A percentile compares a stretch with the other conserved stretches of the same genome.
phyloP scores from a whole-genome alignment of 2,113 vertebrate species.

The Carassius auratus region DNA sequence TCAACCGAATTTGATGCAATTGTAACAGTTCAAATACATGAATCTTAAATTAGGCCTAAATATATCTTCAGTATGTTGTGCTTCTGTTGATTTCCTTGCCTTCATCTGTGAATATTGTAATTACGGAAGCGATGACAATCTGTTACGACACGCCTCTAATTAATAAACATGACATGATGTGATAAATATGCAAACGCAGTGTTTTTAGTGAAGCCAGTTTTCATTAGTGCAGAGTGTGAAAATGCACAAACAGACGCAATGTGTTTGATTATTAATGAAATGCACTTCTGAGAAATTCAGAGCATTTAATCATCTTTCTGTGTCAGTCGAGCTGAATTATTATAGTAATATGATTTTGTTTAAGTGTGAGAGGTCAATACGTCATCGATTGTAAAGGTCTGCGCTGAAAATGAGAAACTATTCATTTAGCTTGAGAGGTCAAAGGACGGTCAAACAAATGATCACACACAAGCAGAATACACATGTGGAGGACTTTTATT shows the following conservation, averaged over 20 bases:
- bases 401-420: not conserved
- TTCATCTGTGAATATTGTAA: no score
- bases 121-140: no score
- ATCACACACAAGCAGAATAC: not conserved
- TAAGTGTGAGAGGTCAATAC: not conserved
- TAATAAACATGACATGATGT: conserved; percentile 3
- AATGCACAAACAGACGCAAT: not conserved
- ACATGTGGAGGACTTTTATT: not conserved
- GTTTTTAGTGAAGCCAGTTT: not conserved
- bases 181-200: not conserved
- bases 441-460: not conserved
- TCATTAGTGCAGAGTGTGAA: not conserved
- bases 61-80: not conserved
- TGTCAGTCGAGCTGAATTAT: not conserved
- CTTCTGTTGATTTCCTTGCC: no score
- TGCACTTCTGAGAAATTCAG: not conserved
- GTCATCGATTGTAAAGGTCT: conserved; percentile 9
- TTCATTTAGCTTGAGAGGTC: not conserved
- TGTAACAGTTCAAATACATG: not conserved
- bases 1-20: not conserved
- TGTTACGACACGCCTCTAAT: no score
- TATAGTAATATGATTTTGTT: not conserved
- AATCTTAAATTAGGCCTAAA: not conserved
- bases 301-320: not conserved
- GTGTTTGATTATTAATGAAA: not conserved